These are phyloP conservation scores for Chaetophractus vellerosus DNA, from an alignment of 2,797 vertebrate genomes.

Conservation along the genomic window DNA sequence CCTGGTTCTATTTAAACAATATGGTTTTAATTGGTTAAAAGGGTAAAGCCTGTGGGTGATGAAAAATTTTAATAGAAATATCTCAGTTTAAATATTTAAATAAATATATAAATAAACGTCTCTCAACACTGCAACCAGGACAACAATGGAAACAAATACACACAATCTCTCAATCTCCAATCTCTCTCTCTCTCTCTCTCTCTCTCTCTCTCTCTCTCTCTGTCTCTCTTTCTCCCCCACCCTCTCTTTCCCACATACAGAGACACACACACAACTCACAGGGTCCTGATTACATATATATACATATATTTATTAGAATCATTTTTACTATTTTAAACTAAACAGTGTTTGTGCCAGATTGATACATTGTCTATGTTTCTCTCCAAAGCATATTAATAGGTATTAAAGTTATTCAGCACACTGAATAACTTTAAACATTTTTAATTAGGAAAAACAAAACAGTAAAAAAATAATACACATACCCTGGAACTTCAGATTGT, in stretches of 20 bases:
- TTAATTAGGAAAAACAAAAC: background rate
- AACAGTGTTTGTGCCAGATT: background rate
- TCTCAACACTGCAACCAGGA: background rate
- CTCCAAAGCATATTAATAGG: background rate
- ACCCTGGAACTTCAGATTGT: background rate
- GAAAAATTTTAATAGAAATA: background rate
- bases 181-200: background rate
- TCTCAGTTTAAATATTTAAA: background rate
- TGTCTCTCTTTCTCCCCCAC: background rate
- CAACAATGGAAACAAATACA: background rate
- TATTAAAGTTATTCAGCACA: background rate
- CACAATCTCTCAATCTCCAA: background rate
- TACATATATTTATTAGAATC: background rate
- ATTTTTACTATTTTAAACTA: background rate
- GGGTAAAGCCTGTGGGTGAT: background rate
- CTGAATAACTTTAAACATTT: background rate
- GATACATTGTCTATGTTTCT: background rate
- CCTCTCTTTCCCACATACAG: no score
- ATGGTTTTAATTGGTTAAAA: background rate
- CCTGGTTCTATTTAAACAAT: background rate
- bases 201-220: no score
- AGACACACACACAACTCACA: background rate
- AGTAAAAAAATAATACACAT: background rate
- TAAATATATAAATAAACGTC: background rate
- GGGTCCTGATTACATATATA: background rate